Evolutionary conservation across 2,888 invertebrate species (phyloP), one percentile per base, ranked within the genome.

Genomic region (Pomacea canaliculata): DNA sequence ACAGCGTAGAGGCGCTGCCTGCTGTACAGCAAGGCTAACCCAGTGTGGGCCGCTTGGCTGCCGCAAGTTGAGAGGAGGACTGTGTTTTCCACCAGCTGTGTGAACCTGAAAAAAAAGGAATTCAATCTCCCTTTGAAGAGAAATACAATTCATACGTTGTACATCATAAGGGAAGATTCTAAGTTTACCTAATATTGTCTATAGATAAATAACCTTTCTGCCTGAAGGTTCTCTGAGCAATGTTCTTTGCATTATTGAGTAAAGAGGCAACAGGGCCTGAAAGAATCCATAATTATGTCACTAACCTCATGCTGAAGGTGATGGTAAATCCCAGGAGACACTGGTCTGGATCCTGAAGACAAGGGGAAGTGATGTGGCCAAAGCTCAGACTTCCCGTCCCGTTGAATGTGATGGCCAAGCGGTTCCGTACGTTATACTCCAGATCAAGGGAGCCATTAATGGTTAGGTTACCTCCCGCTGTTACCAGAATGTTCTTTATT

Each of bases 21-120:
- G 56, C 71, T 77, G 75, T 81, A 81, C 71, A 78, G 83, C 65
- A 84, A 69, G n/a, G 82, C 65, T n/a, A 83, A 60, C 9, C 84
- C 84, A 70, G 79, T 74, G 0, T 74, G 71, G 48, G 70, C 78
- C 12, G 27, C 66, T 16, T 78, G 51, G 69, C 82, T 78, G 27
- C 81, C 83, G 73, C 84, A 82, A 1, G 63, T 63, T 67, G 69
- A 77, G 56, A 84, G 67, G 23, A 84, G 70, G 18, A 80, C 79
- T n/a, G 78, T 82, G 71, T 80, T 71, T 19, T 84, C 82, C 19
- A 71, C 79, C 8, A 84, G 69, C 4, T 68, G 37, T 18, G 68
- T 76, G 37, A 84, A 77, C 60, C 78, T 82, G 27, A 79, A 78
- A 49, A 78, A 66, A 68, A 27, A 63, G 19, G 10, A n/a, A 63